These are phyloP conservation scores for Caenorhabditis uteleia DNA, from an alignment of 2,888 invertebrate species.

Conservation along the genomic window DNA sequence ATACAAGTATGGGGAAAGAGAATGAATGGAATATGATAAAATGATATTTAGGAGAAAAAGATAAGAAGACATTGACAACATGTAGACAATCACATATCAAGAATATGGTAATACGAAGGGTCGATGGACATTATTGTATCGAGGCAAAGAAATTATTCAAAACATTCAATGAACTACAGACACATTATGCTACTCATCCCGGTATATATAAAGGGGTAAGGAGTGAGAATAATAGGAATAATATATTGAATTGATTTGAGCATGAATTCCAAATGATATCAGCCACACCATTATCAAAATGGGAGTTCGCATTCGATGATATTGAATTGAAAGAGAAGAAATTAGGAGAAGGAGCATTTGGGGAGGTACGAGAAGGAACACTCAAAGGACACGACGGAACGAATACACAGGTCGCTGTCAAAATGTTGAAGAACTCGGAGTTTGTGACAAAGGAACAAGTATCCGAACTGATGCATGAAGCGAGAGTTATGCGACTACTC, in stretches of 20 bases:
- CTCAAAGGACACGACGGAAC: background rate
- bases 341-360: slow-evolving; percentile 16
- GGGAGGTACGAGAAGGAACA: slow-evolving; percentile 9
- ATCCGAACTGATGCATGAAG: slow-evolving; percentile 7
- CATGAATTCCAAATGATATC: slow-evolving; percentile 13
- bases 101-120: slow-evolving; percentile 6
- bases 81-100: background rate
- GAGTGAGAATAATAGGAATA: background rate
- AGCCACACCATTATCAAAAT: slow-evolving; percentile 1
- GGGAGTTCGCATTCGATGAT: slow-evolving; percentile 28
- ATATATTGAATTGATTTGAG: slow-evolving; percentile 1
- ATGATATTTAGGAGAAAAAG: background rate
- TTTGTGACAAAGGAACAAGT: background rate
- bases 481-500: slow-evolving; percentile 5
- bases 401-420: slow-evolving; percentile 2
- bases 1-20: background rate
- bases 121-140: slow-evolving; percentile 9
- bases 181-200: background rate
- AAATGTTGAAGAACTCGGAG: slow-evolving; percentile 8
- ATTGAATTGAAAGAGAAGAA: slow-evolving; percentile 17
- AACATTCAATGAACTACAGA: slow-evolving; percentile 13
- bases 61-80: background rate
- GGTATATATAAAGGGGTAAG: slow-evolving; percentile 9
- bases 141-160: slow-evolving; percentile 12
- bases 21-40: background rate